Base-by-base conservation (phyloP, 2,797 vertebrate species). In the Tadarida brasiliensis region DNA sequence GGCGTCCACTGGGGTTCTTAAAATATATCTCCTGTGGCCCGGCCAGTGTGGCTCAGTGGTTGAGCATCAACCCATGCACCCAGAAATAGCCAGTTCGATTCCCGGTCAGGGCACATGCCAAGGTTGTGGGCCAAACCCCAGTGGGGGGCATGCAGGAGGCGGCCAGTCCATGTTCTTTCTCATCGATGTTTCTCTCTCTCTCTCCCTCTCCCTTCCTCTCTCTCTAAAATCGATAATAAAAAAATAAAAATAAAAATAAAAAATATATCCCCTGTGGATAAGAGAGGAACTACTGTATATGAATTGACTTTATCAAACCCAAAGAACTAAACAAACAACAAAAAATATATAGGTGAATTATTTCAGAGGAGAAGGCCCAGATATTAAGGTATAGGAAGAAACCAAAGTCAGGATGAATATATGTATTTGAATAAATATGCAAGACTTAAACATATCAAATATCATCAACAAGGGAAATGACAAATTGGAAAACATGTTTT, bases 381-480 rank as follows among this genome's bases (percentile, higher is more conserved):
- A 15, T 73, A 22, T 9, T 59, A 80, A 61, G n/a, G 6, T 28
- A 65, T 3, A 56, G 33, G 67, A 56, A 92, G 57, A 90, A 87
- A 65, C 28, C 30, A 76, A 51, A 33, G 56, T 17, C 47, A 57
- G 14, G 10, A 81, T 47, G 39, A 51, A 11, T 59, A 49, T 8
- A 28, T 67, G 26, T 24, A 44, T 84, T 90, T 80, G 19, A 91
- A 73, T 88, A 87, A 57, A 70, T 57, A n/a, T 63, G 3, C 3
- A 80, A 89, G 39, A 80, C 33, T 78, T 63, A 71, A 12, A 47
- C 74, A 74, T 47, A 68, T 49, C 47, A 67, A 26, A 71, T 87
- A 61, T 83, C 73, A 80, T 14, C 44, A 47, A 74, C 76, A 90
- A 56, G 33, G 12, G 73, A 94, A 95, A 57, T 71, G 44, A 88